Percentiles rank a stretch among this genome's conserved stretches.
These are phyloP conservation scores for Ormyrus rosae DNA, from an alignment of 2,888 invertebrate genomes.

Conservation along the genomic window DNA sequence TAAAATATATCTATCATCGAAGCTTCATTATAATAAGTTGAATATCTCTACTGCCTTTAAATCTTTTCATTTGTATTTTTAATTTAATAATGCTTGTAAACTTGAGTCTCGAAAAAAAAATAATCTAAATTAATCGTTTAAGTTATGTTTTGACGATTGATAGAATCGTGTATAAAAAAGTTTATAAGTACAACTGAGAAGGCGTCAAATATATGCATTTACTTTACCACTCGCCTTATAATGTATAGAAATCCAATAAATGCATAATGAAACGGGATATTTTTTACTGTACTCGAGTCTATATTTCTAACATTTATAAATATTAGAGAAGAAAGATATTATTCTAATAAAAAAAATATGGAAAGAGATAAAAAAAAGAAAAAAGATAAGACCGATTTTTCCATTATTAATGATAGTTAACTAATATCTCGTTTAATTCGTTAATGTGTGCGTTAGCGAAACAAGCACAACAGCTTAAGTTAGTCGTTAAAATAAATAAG, in stretches of 20 bases:
- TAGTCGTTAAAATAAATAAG: conserved; percentile 49
- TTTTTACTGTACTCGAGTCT: conserved; percentile 47
- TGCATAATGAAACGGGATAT: conserved; percentile 50
- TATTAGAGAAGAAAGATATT: conserved; percentile 28
- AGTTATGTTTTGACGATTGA: conserved; percentile 50
- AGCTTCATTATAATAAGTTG: conserved; percentile 55
- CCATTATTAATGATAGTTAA: conserved; percentile 41
- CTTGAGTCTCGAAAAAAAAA: conserved; percentile 31
- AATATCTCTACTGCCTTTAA: conserved; percentile 50
- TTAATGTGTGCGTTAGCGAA: conserved; percentile 45
- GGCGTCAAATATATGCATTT: conserved; percentile 52
- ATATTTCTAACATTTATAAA: conserved; percentile 48
- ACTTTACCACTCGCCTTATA: conserved; percentile 53
- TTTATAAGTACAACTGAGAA: conserved; percentile 45
- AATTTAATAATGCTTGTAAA: conserved; percentile 48
- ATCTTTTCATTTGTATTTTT: conserved; percentile 44
- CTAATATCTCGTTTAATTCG: conserved; percentile 50
- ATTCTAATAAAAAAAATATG: conserved; percentile 37
- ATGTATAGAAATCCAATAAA: conserved; percentile 52
- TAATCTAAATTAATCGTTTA: conserved; percentile 47
- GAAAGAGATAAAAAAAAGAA: conserved; percentile 14
- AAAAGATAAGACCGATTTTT: conserved; percentile 24
- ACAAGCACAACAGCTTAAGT: conserved; percentile 45
- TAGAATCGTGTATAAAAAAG: conserved; percentile 49
- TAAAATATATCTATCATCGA: conserved; percentile 49